Evolutionary conservation across 2,113 vertebrate species (phyloP), one percentile per base, ranked within the genome.

Genomic region (Plotosus lineatus): DNA sequence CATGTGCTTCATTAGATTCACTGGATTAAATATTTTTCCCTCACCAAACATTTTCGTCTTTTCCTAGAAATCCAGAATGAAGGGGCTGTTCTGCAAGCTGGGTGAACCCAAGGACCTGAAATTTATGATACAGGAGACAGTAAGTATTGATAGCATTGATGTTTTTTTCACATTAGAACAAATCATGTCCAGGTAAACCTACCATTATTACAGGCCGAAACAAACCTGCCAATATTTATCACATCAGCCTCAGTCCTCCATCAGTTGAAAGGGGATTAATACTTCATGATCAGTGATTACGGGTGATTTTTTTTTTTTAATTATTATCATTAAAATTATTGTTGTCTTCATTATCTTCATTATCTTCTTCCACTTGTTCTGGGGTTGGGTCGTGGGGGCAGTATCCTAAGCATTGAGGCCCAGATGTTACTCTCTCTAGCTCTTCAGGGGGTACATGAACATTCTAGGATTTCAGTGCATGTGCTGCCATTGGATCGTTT

Each of bases 91-190:
- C 83, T 93, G 92, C 85, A 93, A 95, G 79, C 89, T 89, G 82
- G 90, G 61, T 81, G 91, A 93, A 71, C 88, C 85, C 77, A 91
- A 91, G 86, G 94, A 94, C 80, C 83, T 93, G 31, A 92, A 87
- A 68, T 96, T 96, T 91, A 75, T 95, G 65, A 94, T 95, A 86
- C 93, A 94, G 87, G 95, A 95, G 83, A 94, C 87, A 76, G 95
- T 96, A 85, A 93, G 93, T 71, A 31, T 66, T 10, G 9, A 26
- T 31, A 23, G 10, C 42, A 33, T 11, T 81, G 46, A n/a, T 65
- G 1, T 7, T 31, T 77, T 31, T 42, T 44, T 26, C 38, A 14
- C 23, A 15, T 71, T 15, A 46, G 10, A 26, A 26, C 40, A 17
- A 26, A 2, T 3, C 12, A 7, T 28, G 44, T 7, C 26, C 14